Conservation (phyloP, 1,140 invertebrate genomes). For the Maniola jurtina region DNA sequence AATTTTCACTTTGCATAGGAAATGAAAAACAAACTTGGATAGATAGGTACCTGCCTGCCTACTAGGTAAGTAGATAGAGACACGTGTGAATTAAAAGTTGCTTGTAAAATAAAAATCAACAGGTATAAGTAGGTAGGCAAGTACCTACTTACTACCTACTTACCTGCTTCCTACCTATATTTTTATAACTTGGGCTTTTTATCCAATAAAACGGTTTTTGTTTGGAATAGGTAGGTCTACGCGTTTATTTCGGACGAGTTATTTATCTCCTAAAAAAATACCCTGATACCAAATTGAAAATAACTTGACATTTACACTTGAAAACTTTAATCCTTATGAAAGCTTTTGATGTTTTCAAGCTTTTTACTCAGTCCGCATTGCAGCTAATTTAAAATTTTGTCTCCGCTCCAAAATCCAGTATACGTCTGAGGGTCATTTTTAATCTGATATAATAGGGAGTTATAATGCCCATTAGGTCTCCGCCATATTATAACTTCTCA, state of each 20-base stretch:
- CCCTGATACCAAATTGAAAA: background rate
- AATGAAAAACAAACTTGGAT: constrained; percentile 1
- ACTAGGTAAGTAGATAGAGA: background rate
- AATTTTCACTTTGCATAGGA: constrained; percentile 8
- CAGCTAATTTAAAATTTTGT: constrained; percentile 30
- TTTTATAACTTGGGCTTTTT: no score
- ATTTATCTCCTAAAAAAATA: no score
- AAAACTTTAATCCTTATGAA: background rate
- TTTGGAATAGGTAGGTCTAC: no score
- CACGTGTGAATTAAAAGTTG: no score
- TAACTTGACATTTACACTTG: background rate
- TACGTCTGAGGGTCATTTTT: constrained; percentile 36
- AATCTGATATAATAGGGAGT: constrained; percentile 58
- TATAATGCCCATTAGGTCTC: constrained; percentile 54
- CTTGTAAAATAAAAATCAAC: no score
- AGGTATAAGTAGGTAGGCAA: no score
- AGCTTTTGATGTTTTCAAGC: background rate
- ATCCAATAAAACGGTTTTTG: no score
- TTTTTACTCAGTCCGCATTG: background rate
- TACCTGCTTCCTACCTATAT: no score
- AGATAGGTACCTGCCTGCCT: background rate
- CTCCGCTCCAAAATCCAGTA: constrained; percentile 28
- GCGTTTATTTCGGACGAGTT: no score
- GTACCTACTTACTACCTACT: no score
- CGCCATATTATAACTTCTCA: constrained; percentile 55